These are phyloP conservation scores for Pipra filicauda DNA, from an alignment of 2,113 vertebrate genomes.

Conservation along the genomic window DNA sequence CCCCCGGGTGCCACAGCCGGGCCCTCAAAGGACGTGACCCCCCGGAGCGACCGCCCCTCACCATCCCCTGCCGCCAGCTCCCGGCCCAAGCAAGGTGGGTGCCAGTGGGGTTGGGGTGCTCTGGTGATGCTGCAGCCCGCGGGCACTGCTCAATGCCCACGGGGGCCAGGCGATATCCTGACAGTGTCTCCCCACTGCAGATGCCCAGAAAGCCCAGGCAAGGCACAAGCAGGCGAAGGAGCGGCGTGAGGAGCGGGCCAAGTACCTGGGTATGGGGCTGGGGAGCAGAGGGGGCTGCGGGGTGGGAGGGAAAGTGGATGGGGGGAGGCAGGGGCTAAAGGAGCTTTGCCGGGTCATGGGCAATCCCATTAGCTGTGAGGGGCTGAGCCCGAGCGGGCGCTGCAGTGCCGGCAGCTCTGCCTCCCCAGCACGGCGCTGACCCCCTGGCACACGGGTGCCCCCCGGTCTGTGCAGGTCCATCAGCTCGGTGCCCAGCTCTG, in stretches of 20 bases:
- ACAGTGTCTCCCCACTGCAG: conserved; percentile 53
- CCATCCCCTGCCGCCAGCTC: conserved; percentile 25
- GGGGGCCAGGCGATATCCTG: neutral
- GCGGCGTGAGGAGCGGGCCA: conserved; percentile 90
- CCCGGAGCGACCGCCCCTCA: neutral
- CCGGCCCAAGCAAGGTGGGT: conserved; percentile 73
- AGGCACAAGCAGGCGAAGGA: conserved; percentile 92
- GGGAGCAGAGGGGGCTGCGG: neutral
- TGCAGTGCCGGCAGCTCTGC: neutral
- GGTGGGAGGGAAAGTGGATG: conserved; percentile 12
- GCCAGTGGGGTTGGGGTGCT: neutral
- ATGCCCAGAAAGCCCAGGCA: conserved; percentile 86
- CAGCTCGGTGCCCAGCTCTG: neutral
- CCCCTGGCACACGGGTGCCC: neutral
- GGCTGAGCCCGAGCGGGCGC: neutral
- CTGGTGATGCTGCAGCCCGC: fast-evolving
- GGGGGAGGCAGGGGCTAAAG: neutral
- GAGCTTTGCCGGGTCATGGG: neutral
- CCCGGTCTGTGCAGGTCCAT: fast-evolving
- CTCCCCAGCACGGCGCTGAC: neutral
- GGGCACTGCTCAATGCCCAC: fast-evolving
- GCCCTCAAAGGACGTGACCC: neutral
- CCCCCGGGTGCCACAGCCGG: fast-evolving
- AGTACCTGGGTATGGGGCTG: conserved; percentile 83
- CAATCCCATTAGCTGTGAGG: conserved; percentile 14